Base-by-base conservation (phyloP, 2,113 vertebrate species). In the Copsychus sechellarum region DNA sequence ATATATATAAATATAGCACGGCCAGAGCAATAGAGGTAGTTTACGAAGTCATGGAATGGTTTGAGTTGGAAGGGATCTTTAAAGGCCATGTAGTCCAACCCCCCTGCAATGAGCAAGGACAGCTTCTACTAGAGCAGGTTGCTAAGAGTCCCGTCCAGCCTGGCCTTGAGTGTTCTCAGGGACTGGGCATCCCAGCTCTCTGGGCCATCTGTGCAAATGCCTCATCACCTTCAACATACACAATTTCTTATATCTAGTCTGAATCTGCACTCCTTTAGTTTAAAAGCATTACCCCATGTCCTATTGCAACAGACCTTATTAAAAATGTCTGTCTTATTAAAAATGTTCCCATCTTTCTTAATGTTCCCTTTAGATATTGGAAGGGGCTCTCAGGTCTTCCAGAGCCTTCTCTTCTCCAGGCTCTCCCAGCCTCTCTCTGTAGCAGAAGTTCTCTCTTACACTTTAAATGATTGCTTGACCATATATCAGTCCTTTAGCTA, bases 1-100 rank as follows among this genome's bases (percentile, higher is more conserved):
- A 6, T 25, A 5, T 38, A 4, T 26, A 6, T 42, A 33, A 11
- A 24, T 29, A 28, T 14, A 43, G 6, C 2, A 1, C 43, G n/a
- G 22, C 24, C 9, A 12, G 33, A 80, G 13, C 13, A 31, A 10
- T 34, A 58, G n/a, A 31, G 22, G 15, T 79, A 40, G 48, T 61
- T 65, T 61, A 47, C 36, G 58, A 73, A 62, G 56, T 47, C 34
- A 38, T 38, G 29, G 29, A 51, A 56, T n/a, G 9, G 23, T 70
- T 60, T 70, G 38, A 48, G 15, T 43, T 60, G 21, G 20, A 87
- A 81, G 16, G 22, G 57, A 47, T 19, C 15, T 38, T 57, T 58
- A 66, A 83, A 72, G 57, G 51, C 24, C 31, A 33, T 31, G 4
- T 81, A 36, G 45, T 92, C 33, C 64, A 62, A 9, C 6, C 1